Percentiles rank a stretch among this genome's conserved stretches.
These are phyloP conservation scores for Eolophus roseicapilla DNA, from an alignment of 2,113 vertebrate species.

Conservation along the genomic window DNA sequence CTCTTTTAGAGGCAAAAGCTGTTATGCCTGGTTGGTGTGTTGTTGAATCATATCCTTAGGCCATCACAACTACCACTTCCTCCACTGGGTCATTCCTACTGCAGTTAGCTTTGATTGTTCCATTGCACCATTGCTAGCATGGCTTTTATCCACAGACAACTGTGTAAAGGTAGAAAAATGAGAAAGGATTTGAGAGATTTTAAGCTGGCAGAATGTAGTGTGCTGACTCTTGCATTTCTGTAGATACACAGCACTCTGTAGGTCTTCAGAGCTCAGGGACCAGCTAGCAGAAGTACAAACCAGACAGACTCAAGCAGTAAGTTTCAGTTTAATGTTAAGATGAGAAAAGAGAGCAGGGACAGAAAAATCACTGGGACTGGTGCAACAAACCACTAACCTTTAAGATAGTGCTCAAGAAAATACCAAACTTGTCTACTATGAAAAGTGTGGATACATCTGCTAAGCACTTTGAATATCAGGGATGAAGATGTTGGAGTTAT, in stretches of 20 bases:
- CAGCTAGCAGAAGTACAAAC: not conserved
- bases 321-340: not conserved
- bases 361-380: not conserved
- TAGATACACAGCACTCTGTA: not conserved
- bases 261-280: not conserved
- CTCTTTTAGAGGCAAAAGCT: constrained; percentile 6
- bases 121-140: not conserved
- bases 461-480: not conserved
- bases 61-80: not conserved
- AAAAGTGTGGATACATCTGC: not conserved
- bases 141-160: constrained; percentile 5
- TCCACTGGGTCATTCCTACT: not conserved
- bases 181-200: not conserved
- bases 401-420: not conserved
- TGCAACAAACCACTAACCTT: not conserved
- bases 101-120: not conserved
- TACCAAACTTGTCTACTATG: not conserved
- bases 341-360: not conserved
- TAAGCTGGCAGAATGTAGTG: not conserved
- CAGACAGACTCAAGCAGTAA: not conserved
- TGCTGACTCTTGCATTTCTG: not conserved
- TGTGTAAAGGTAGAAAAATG: not conserved
- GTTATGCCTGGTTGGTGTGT: not conserved
- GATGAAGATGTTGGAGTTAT: not conserved
- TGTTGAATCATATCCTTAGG: constrained; percentile 16